Percentiles rank a stretch among this genome's conserved stretches.
Conservation (phyloP, 2,113 vertebrate genomes). For the Syngnathus scovelli region DNA sequence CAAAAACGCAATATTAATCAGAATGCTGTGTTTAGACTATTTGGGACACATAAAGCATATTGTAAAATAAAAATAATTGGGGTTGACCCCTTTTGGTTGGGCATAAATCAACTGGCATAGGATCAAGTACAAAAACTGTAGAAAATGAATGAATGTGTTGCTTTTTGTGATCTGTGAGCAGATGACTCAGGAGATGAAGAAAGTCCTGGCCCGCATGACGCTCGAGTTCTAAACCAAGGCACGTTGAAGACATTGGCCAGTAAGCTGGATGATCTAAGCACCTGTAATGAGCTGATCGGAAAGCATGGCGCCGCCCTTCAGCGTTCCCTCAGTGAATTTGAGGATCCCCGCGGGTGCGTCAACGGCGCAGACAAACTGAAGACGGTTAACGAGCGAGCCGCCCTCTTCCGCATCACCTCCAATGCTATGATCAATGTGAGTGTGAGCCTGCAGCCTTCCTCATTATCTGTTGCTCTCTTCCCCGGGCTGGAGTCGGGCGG, state of each 20-base stretch:
- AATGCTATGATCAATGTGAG: conserved; percentile 94
- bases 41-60: no score
- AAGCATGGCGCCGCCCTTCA: conserved; percentile 93
- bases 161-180: conserved; percentile 42
- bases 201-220: conserved; percentile 74
- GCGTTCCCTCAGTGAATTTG: conserved; percentile 89
- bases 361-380: conserved; percentile 85
- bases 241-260: conserved; percentile 79
- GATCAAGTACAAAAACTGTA: no score
- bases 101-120: no score
- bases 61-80: no score
- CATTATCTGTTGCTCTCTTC: neutral
- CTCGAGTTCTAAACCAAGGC: conserved; percentile 78
- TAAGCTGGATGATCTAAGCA: conserved; percentile 89
- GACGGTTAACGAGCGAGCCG: conserved; percentile 83
- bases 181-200: conserved; percentile 94
- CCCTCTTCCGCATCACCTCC: conserved; percentile 93
- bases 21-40: no score
- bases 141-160: neutral
- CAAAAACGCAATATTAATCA: no score
- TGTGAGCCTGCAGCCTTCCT: neutral
- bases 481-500: neutral
- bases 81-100: no score
- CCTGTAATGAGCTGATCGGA: conserved; percentile 91
- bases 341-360: conserved; percentile 73